Conservation (phyloP, 2,888 invertebrate species). For the Lasius platythorax region DNA sequence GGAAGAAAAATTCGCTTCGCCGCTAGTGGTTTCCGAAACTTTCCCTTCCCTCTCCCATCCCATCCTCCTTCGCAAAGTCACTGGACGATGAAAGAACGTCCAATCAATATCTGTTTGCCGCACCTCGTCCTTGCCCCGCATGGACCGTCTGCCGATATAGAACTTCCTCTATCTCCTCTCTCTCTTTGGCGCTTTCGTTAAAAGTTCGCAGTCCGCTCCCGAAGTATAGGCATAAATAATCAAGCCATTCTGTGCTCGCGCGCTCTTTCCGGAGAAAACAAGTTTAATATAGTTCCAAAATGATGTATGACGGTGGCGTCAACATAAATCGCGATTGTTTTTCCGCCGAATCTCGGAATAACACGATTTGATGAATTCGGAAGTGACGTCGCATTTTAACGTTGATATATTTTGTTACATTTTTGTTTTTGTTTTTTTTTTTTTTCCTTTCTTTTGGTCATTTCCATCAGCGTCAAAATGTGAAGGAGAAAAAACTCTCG, state of each 20-base stretch:
- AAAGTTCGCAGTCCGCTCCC: conserved; percentile 46
- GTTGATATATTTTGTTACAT: neutral
- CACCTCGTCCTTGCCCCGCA: conserved; percentile 11
- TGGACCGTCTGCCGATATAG: conserved; percentile 21
- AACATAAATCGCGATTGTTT: conserved; percentile 31
- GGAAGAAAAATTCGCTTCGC: conserved; percentile 68
- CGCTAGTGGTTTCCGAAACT: conserved; percentile 59
- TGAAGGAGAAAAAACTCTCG: neutral
- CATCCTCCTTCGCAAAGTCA: conserved; percentile 11
- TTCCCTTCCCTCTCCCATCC: conserved; percentile 9
- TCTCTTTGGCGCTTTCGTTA: conserved; percentile 37
- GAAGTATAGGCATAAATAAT: conserved; percentile 51
- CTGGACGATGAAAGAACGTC: conserved; percentile 47
- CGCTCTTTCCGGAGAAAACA: conserved; percentile 36
- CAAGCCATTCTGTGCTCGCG: conserved; percentile 32
- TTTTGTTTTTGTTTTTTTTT: neutral
- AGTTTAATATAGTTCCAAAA: conserved; percentile 33
- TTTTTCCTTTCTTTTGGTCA: neutral
- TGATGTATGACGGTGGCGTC: conserved; percentile 2
- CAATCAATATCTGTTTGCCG: conserved; percentile 56
- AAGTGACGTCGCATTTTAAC: neutral
- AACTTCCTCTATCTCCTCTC: conserved; percentile 33
- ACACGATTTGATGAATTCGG: neutral
- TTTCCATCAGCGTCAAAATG: neutral
- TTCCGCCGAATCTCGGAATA: neutral